Evolutionary conservation across 1,140 invertebrate genomes (phyloP), one percentile per base, ranked within the genome.

Genomic region (Drosophila azteca): DNA sequence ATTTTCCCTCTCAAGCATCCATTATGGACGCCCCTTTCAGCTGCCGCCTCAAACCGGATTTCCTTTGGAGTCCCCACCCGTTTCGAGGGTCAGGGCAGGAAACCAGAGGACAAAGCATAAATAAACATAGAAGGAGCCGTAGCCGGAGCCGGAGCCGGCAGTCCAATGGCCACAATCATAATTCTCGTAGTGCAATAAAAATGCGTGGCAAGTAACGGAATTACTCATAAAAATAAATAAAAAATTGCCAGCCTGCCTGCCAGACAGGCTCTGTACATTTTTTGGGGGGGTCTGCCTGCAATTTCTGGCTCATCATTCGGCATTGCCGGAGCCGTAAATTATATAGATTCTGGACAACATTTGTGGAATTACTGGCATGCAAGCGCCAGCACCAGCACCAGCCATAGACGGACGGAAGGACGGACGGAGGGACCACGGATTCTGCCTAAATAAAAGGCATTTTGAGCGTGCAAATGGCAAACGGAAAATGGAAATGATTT

Each of bases 141-240:
- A 20, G 17, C 17, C 17, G 15, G n/a, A n/a, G n/a, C n/a, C n/a
- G n/a, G n/a, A n/a, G 8, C 41, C 45, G 48, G 31, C 31, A 35
- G 35, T 39, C 35, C 59, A 71, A 82, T 63, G 63, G 53, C 73
- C 66, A 72, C 80, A 79, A 85, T 85, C 78, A 81, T 88, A 75
- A 72, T 82, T 85, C 68, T 71, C 61, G 55, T 66, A 67, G 57
- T 82, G 70, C 75, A 65, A 87, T 87, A 87, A 87, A 85, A 87
- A 79, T 79, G 78, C 83, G 83, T 82, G 75, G 66, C 82, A 76
- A 76, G 35, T 6, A 66, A 82, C 77, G 75, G 82, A 83, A 88
- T 71, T 66, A 60, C 75, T 65, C 78, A 88, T 87, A 87, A 79
- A 85, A 79, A 85, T 71, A 85, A 85, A 87, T 82, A 85, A 76